phyloP scores from a whole-genome alignment of 2,797 vertebrate genomes.

The Characodon lateralis region DNA sequence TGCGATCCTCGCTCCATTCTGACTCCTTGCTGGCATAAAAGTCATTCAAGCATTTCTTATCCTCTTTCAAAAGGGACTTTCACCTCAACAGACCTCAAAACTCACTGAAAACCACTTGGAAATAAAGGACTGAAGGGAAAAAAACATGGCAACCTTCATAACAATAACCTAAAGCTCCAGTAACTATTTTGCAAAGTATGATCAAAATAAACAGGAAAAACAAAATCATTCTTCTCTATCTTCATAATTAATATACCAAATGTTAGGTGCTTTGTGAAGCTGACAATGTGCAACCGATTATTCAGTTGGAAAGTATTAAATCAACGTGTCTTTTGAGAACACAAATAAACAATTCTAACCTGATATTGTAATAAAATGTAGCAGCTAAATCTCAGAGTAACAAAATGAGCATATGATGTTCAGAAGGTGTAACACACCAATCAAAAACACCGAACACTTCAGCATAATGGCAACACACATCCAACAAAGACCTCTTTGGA shows the following conservation, averaged over 20 bases:
- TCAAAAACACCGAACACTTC: slow-evolving; percentile 4
- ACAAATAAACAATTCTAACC: neutral
- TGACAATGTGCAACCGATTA: neutral
- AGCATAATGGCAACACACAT: slow-evolving; percentile 2
- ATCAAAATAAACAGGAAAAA: slow-evolving; percentile 16
- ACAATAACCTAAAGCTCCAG: neutral
- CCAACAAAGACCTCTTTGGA: slow-evolving; percentile 1
- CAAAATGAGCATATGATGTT: neutral
- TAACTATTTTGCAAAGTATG: neutral
- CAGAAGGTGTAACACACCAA: neutral
- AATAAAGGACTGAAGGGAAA: neutral
- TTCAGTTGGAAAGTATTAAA: neutral
- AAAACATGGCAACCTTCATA: neutral
- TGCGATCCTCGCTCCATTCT: slow-evolving; percentile 10
- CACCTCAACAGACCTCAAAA: slow-evolving; percentile 21
- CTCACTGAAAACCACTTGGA: neutral
- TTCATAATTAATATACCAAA: slow-evolving; percentile 8
- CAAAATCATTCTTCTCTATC: neutral
- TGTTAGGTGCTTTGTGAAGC: neutral
- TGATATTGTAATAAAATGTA: neutral
- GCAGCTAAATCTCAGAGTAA: neutral
- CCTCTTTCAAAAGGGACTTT: slow-evolving; percentile 10
- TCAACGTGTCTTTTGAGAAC: slow-evolving; percentile 4
- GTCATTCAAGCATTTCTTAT: slow-evolving; percentile 24
- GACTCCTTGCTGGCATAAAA: slow-evolving; percentile 31